Base-by-base conservation (phyloP, 2,113 vertebrate species). In the Lasiurus borealis region DNA sequence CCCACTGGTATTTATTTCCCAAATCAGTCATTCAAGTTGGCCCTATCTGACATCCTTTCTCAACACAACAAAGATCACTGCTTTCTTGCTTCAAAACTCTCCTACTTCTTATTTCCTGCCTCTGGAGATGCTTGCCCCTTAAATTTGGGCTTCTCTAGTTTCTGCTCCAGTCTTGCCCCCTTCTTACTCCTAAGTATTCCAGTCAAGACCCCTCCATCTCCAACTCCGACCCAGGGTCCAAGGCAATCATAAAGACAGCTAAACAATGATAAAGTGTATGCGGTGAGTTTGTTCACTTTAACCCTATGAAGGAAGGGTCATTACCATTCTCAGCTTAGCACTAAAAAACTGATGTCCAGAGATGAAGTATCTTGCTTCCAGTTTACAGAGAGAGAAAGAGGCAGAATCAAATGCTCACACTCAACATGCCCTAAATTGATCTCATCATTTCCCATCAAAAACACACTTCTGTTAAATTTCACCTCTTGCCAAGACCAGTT, bases 401-500 rank as follows among this genome's bases (percentile, higher is more conserved):
- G 34, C 13, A 36, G 40, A 85, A 62, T 85, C 52, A 85, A 80
- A 85, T 4, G 66, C 18, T 85, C 72, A 52, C 52, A 80, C 13
- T 90, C 73, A 80, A 52, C 52, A 52, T 34, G 88, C 21, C 27
- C 27, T 62, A 46, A 90, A 85, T 0, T 64, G 40, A 94, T 44
- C 81, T 80, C 87, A 64, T 23, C 88, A 44, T 64, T 46, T 90
- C 27, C 44, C 44, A 85, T 54, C 81, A 77, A 21, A 66, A 59
- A 62, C 15, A 2, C 27, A 71, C 18, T 50, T 75, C 21, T 88
- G 69, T 88, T 31, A 82, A 52, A 40, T 40, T 40, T 40, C 5
- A 40, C 40, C 40, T 5, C 40, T 40, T 40, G 40, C 40, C 40
- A 40, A 40, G 40, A 40, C 40, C 40, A 5, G 40, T 40, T 40